A percentile compares a stretch with the other conserved stretches of the same genome.
phyloP scores from a whole-genome alignment of 2,113 vertebrate genomes.

The Lepus timidus region DNA sequence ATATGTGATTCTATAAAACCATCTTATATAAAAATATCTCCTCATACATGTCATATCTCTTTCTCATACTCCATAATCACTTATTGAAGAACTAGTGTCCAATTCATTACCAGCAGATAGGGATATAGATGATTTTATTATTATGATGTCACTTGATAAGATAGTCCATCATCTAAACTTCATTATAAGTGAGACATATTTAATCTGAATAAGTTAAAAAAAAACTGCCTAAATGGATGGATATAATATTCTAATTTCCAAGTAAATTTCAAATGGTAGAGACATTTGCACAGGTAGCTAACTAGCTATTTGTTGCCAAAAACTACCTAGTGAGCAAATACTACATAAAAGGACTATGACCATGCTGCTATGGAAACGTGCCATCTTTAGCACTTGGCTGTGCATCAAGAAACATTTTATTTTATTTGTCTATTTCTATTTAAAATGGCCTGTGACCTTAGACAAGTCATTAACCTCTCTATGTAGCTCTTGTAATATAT shows the following conservation, averaged over 20 bases:
- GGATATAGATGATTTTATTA: not conserved
- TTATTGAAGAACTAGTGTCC: not conserved
- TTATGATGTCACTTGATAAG: not conserved
- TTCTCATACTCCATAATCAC: not conserved
- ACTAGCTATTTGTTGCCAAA: constrained; percentile 12
- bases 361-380: not conserved
- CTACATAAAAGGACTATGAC: not conserved
- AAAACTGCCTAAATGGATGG: not conserved
- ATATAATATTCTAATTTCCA: not conserved
- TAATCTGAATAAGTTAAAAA: constrained; percentile 1
- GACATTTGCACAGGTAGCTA: not conserved
- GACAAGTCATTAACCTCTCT: constrained; percentile 11
- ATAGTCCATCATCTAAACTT: not conserved
- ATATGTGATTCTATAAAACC: not conserved
- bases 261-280: not conserved
- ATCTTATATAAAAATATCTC: not conserved
- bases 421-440: constrained; percentile 23
- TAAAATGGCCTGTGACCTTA: constrained; percentile 17
- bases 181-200: not conserved
- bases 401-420: not conserved
- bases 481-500: not conserved
- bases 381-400: not conserved
- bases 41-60: not conserved
- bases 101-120: not conserved
- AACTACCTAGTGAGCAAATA: not conserved